Conservation (phyloP, 2,888 invertebrate species). For the Dione juno region DNA sequence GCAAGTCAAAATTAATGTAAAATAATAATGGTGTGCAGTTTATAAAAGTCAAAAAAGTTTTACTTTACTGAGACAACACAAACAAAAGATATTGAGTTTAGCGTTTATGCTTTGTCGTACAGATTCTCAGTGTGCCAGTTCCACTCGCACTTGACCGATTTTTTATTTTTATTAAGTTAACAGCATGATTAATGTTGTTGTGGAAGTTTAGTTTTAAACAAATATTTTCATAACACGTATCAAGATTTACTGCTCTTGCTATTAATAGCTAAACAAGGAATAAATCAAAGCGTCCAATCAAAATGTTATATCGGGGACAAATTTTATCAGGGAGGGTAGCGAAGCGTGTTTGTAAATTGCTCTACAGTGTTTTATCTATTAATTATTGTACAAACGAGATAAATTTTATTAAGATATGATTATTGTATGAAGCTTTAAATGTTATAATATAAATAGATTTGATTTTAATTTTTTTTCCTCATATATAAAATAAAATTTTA, state of each 20-base stretch:
- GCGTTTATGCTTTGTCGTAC: no score
- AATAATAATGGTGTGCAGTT: no score
- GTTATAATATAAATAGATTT: neutral
- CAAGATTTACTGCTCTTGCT: constrained; percentile 60
- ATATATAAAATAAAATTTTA: no score
- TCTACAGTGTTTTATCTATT: constrained; percentile 76
- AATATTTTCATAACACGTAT: constrained; percentile 54
- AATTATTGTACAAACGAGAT: constrained; percentile 56
- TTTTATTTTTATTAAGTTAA: neutral
- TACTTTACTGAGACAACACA: no score
- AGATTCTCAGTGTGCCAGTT: no score
- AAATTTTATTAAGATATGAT: constrained; percentile 14
- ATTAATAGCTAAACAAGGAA: constrained; percentile 71
- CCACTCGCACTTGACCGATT: no score
- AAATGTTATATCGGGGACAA: constrained; percentile 80
- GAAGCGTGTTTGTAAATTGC: constrained; percentile 78
- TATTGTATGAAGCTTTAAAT: neutral
- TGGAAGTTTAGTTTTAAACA: constrained; percentile 10
- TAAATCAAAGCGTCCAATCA: constrained; percentile 82
- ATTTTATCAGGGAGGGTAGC: constrained; percentile 75
- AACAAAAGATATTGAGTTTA: no score
- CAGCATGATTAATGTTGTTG: neutral
- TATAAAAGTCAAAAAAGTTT: no score
- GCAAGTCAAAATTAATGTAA: no score
- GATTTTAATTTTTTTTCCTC: neutral